Conservation (phyloP, 1,140 invertebrate species). For the Limonius californicus region DNA sequence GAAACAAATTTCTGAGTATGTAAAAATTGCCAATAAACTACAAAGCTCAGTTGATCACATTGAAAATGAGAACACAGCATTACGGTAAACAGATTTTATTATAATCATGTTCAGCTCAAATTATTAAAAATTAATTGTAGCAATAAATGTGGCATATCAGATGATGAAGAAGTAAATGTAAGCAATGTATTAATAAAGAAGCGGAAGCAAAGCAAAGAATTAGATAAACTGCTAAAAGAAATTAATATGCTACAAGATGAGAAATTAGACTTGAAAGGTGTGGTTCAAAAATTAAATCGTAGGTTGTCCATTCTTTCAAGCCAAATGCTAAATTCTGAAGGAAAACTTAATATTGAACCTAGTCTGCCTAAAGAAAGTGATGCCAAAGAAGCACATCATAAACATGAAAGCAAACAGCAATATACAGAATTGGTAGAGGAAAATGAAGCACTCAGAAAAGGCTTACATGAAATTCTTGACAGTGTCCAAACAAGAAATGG, state of each 20-base stretch:
- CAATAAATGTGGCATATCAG: constrained; percentile 60
- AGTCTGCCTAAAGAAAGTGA: constrained; percentile 29
- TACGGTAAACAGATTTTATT: constrained; percentile 44
- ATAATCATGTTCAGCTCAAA: too few relatives aligned
- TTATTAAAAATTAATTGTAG: constrained; percentile 47
- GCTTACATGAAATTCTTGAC: constrained; percentile 64
- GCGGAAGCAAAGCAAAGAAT: constrained; percentile 53
- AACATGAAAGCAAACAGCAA: constrained; percentile 23
- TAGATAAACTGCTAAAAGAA: constrained; percentile 53
- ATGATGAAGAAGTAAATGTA: constrained; percentile 53
- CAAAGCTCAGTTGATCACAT: constrained; percentile 59
- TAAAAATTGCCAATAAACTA: constrained; percentile 60
- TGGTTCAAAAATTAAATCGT: constrained; percentile 41
- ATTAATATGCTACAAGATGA: constrained; percentile 51
- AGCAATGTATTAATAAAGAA: constrained; percentile 51
- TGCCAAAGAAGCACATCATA: constrained; percentile 46
- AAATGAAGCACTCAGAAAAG: constrained; percentile 67
- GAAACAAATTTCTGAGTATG: constrained; percentile 61
- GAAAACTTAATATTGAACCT: constrained; percentile 15
- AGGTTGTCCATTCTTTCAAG: constrained; percentile 33
- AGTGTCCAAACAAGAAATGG: constrained; percentile 58
- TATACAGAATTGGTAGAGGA: constrained; percentile 59
- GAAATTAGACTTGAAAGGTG: constrained; percentile 52
- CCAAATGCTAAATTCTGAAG: constrained; percentile 32
- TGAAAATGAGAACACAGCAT: constrained; percentile 57